These are phyloP conservation scores for Eudemis profundana DNA, from an alignment of 2,888 invertebrate genomes.

Conservation along the genomic window DNA sequence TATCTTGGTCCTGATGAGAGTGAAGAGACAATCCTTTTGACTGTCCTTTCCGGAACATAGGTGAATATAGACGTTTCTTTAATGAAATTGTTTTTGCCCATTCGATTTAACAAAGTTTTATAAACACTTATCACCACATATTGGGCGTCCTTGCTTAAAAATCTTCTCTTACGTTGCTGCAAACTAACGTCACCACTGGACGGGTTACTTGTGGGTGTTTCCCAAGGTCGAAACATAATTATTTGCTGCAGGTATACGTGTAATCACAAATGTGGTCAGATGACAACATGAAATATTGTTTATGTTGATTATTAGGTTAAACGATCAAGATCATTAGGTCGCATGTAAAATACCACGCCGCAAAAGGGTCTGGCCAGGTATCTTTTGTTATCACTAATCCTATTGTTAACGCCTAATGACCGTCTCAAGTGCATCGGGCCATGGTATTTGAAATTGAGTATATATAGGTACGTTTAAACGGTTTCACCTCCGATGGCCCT, in stretches of 20 bases:
- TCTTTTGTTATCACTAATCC: conserved; percentile 4
- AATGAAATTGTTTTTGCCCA: conserved; percentile 9
- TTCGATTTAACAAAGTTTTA: conserved; percentile 21
- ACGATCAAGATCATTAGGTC: conserved; percentile 6
- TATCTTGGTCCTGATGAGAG: no score
- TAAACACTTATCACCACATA: conserved; percentile 15
- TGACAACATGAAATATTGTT: conserved; percentile 13
- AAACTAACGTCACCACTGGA: conserved; percentile 3
- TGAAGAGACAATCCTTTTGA: conserved; percentile 21
- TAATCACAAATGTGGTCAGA: conserved; percentile 12
- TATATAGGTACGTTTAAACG: no score
- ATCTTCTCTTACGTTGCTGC: conserved; percentile 15
- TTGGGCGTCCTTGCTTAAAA: conserved; percentile 15
- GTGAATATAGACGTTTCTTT: conserved; percentile 25
- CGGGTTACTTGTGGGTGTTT: conserved; percentile 14
- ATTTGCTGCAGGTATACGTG: conserved; percentile 1
- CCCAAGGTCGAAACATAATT: conserved; percentile 14
- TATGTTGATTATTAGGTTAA: conserved; percentile 5
- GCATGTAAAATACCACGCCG: conserved; percentile 3
- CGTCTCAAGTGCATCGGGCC: no score
- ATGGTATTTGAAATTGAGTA: no score
- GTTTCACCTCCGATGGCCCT: no score
- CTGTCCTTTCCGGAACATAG: conserved; percentile 9
- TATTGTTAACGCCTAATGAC: conserved; percentile 3
- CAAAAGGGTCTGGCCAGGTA: conserved; percentile 4